These are phyloP conservation scores for Simalia tracyae DNA, from an alignment of 2,797 vertebrate species.

Conservation along the genomic window DNA sequence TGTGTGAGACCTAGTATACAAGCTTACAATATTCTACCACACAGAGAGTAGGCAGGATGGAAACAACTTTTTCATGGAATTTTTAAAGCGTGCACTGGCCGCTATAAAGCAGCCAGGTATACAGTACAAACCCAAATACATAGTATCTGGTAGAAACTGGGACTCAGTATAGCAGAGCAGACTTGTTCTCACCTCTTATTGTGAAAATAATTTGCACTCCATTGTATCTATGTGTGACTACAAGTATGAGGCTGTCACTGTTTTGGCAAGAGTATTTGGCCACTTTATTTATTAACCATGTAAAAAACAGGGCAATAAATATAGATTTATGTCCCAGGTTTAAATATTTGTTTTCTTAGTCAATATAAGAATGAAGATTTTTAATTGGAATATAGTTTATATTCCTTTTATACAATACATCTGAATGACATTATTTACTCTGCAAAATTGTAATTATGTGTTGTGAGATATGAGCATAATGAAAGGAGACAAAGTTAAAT, in stretches of 20 bases:
- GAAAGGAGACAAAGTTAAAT: slow-evolving; percentile 49
- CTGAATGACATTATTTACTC: slow-evolving; percentile 14
- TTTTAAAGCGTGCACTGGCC: neutral
- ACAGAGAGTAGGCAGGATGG: neutral
- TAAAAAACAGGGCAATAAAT: slow-evolving; percentile 12
- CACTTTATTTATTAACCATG: neutral
- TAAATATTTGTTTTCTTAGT: neutral
- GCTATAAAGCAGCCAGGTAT: neutral
- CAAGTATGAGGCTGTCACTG: neutral
- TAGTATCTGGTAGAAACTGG: neutral
- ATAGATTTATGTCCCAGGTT: slow-evolving; percentile 26
- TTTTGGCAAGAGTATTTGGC: neutral
- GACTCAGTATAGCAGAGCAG: neutral
- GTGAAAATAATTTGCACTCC: neutral
- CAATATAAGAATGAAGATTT: slow-evolving; percentile 32
- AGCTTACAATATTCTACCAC: neutral
- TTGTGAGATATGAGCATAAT: slow-evolving; percentile 17
- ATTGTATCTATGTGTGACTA: neutral
- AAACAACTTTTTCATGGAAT: neutral
- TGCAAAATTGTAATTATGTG: slow-evolving; percentile 41
- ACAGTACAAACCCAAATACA: neutral
- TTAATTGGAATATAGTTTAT: neutral
- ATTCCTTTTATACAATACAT: neutral
- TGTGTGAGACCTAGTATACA: neutral
- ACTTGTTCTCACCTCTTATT: neutral